Evolutionary conservation across 2,113 vertebrate species (phyloP), one percentile per base, ranked within the genome.

Genomic region (Struthio camelus): DNA sequence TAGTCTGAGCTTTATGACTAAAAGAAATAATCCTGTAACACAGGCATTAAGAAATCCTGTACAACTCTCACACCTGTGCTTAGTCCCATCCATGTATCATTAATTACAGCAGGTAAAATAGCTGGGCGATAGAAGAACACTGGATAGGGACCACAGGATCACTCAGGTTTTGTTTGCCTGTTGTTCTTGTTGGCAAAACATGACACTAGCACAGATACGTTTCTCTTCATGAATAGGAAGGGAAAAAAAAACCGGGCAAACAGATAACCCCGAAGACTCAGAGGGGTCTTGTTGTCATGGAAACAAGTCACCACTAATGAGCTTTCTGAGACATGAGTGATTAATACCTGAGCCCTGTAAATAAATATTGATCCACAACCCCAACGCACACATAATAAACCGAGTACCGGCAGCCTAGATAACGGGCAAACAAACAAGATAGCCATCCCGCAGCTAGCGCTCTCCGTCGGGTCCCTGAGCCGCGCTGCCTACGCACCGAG

Each of bases 281-380:
- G 70, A 95, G 91, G 94, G 96, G 96, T 96, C 96, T 88, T 25
- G 96, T 96, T 54, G 97, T 91, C 97, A 97, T 97, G 95, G 97
- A 93, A 97, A 97, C 97, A 72, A 82, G 85, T 81, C 92, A 51
- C 90, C 87, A 24, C 93, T 95, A 96, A 97, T 36, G 95, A 96
- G 93, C 93, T 84, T 84, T 85, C 82, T 14, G 24, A 85, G 93
- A 64, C 90, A 28, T 0, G 34, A 83, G 81, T 64, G 96, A 96
- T 97, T 93, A 95, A 92, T 75, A 58, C 66, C 19, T 0, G 54
- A 71, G 59, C 30, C 54, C 67, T 14, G 87, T 6, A 72, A 71
- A 87, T 40, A 91, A 94, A 87, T 32, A 91, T 14, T 28, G 94
- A 95, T 36, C 40, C 87, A 11, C 27, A 40, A 1, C 30, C 58